Evolutionary conservation across 2,888 invertebrate genomes (phyloP).

Genomic region (Mesorhabditis sp.): DNA sequence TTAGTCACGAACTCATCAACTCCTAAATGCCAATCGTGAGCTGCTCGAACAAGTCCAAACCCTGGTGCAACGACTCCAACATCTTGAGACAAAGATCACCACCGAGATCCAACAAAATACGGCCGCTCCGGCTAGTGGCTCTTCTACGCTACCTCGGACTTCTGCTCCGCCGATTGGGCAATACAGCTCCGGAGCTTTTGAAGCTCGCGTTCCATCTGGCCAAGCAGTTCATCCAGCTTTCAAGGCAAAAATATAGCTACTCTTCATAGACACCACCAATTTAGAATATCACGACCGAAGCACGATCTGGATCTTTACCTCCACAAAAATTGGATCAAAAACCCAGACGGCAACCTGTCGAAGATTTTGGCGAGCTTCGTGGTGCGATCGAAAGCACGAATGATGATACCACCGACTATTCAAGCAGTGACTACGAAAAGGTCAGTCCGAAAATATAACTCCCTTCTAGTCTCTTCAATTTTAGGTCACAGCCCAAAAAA

Average conservation of each 20-base stretch:
- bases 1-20: constrained; percentile 83
- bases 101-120: constrained; percentile 44
- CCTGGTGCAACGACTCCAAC: constrained; percentile 81
- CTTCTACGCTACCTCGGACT: background rate
- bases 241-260: background rate
- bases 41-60: constrained; percentile 85
- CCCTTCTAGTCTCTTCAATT: background rate
- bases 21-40: constrained; percentile 89
- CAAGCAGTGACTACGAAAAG: constrained; percentile 42
- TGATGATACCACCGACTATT: constrained; percentile 56
- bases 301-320: constrained; percentile 49
- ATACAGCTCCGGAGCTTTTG: background rate
- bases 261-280: constrained; percentile 9
- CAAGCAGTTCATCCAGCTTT: background rate
- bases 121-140: constrained; percentile 5
- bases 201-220: background rate
- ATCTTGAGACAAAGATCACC: constrained; percentile 68
- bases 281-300: constrained; percentile 46
- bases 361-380: constrained; percentile 36
- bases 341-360: constrained; percentile 15
- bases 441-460: background rate
- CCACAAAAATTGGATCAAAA: constrained; percentile 30
- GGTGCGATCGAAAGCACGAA: constrained; percentile 53
- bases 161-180: constrained; percentile 1
- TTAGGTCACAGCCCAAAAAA: background rate